Base-by-base conservation (phyloP, 2,113 vertebrate species). In the Microcebus murinus region DNA sequence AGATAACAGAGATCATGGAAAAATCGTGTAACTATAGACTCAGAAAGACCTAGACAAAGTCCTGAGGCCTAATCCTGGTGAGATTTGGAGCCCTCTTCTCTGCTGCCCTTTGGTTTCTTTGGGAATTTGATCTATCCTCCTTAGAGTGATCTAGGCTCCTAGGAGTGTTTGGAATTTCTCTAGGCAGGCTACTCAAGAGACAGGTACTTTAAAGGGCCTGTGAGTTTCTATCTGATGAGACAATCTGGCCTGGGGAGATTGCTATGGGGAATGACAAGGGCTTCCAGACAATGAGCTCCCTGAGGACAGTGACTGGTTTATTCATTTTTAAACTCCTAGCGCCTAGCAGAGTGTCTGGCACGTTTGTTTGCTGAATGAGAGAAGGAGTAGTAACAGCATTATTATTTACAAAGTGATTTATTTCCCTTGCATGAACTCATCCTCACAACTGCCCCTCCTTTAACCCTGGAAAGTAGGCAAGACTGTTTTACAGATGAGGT, bases 401-500 rank as follows among this genome's bases (percentile, higher is more conserved):
- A 61, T 83, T 94, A 70, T 86, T 96, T 84, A 93, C 86, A 83
- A 88, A 94, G 80, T 31, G 31, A 93, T 70, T 68, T 96, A 59
- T 77, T 91, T 92, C 59, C 65, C 87, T 45, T 45, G 14, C 55
- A 90, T 95, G 90, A 93, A 87, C 11, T 83, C 87, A 94, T 86
- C 68, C 57, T 90, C 55, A 71, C 55, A 71, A 71, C 3, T 36
- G 77, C 57, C 59, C 52, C 61, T 65, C 65, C 80, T 74, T 90
- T 67, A 96, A 13, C 50, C 29, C 63, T 95, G 55, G 67, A 94
- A 92, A 67, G 31, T 31, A 92, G 85, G 85, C 68, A 96, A 92
- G 77, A 50, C 91, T 93, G 88, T 76, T 85, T 96, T 42, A 48
- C 29, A 74, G 36, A 92, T 94, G 88, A 96, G 77, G 50, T 97